Conservation (phyloP, 2,888 invertebrate species). For the Smittia sp. region DNA sequence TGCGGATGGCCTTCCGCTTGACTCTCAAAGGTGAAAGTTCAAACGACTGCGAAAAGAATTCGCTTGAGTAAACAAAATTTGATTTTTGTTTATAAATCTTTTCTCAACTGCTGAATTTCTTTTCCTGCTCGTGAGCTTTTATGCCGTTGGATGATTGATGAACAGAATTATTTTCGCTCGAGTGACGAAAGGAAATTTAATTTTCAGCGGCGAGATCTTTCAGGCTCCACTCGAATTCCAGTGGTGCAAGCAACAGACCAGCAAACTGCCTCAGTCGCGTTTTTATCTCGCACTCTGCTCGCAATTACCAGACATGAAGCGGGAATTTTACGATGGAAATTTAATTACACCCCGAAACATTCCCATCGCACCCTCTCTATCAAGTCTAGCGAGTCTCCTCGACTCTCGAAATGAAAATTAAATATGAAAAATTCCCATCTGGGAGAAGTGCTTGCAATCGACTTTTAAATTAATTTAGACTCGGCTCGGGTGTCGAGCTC, state of each 20-base stretch:
- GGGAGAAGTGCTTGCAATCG: neutral
- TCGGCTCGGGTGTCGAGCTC: neutral
- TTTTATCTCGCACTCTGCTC: neutral
- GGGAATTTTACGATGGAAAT: neutral
- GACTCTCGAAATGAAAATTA: neutral
- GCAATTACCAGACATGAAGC: slow-evolving; percentile 1
- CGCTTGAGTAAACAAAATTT: too few relatives aligned
- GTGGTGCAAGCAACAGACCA: neutral
- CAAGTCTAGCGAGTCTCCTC: neutral
- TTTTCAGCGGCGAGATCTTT: too few relatives aligned
- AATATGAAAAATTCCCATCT: neutral
- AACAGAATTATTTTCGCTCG: too few relatives aligned
- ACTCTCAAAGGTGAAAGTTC: too few relatives aligned
- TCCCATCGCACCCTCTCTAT: neutral
- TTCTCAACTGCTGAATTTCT: too few relatives aligned
- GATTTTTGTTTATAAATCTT: too few relatives aligned
- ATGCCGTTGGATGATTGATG: too few relatives aligned
- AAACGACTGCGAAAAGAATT: too few relatives aligned
- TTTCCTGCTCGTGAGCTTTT: too few relatives aligned
- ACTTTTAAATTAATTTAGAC: slow-evolving; percentile 3
- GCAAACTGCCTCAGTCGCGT: neutral
- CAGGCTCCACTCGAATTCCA: too few relatives aligned
- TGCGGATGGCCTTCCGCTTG: too few relatives aligned
- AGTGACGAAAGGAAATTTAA: too few relatives aligned
- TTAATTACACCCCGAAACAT: slow-evolving; percentile 8